Evolutionary conservation across 2,888 invertebrate species (phyloP).

Genomic region (Neoitamus cyanurus): DNA sequence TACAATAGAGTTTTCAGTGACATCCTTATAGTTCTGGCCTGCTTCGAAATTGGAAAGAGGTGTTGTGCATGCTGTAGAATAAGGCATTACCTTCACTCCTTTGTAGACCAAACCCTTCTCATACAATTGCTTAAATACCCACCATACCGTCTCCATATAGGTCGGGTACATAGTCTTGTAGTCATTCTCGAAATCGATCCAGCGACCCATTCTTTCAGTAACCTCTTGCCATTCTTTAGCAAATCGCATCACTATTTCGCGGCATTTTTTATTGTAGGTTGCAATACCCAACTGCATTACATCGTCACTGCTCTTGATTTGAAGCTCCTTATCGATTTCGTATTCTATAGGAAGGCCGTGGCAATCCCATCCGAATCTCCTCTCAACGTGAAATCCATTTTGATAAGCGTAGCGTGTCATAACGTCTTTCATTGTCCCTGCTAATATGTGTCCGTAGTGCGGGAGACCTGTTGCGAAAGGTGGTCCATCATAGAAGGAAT

Average conservation of each 20-base stretch:
- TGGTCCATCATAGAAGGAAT: conserved; percentile 95
- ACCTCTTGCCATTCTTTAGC: conserved; percentile 87
- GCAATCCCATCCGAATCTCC: conserved; percentile 96
- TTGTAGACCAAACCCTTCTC: conserved; percentile 93
- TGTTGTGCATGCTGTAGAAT: conserved; percentile 93
- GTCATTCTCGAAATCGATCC: conserved; percentile 97
- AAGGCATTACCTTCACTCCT: conserved; percentile 97
- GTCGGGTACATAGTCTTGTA: conserved; percentile 93
- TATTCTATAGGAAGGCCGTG: conserved; percentile 95
- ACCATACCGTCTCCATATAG: conserved; percentile 99
- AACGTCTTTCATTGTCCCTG: conserved; percentile 96
- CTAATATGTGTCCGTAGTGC: conserved; percentile 95
- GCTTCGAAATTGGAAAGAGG: conserved; percentile 97
- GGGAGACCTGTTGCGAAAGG: conserved; percentile 97
- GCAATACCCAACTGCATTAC: conserved; percentile 93
- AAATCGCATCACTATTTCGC: conserved; percentile 88
- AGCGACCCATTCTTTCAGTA: conserved; percentile 88
- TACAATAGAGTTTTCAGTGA: conserved; percentile 90
- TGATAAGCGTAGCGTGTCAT: conserved; percentile 94
- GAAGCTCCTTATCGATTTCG: conserved; percentile 86
- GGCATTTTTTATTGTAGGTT: conserved; percentile 75
- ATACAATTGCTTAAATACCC: conserved; percentile 93
- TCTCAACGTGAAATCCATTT: conserved; percentile 83
- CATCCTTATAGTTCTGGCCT: conserved; percentile 96
- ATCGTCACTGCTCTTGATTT: conserved; percentile 93